Evolutionary conservation across 2,797 vertebrate species (phyloP).

Genomic region (Pelochelys cantorii): DNA sequence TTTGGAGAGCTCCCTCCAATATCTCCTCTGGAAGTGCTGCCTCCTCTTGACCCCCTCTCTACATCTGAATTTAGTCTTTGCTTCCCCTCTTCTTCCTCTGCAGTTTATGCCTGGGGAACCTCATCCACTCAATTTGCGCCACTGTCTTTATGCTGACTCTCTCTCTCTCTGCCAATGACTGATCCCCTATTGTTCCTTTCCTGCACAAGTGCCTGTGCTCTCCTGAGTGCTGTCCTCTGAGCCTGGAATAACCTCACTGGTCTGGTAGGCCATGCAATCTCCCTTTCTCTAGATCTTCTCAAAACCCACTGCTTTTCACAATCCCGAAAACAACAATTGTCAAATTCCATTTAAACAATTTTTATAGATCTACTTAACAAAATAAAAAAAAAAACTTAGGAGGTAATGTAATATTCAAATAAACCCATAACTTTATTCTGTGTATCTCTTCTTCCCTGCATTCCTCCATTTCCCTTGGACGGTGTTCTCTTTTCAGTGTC

Average conservation of each 20-base stretch:
- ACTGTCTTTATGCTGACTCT: neutral
- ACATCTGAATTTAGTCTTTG: neutral
- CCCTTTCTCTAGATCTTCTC: neutral
- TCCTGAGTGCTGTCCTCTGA: neutral
- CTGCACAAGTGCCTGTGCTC: neutral
- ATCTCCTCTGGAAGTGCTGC: neutral
- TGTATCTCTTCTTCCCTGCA: neutral
- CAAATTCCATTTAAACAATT: neutral
- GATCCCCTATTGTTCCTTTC: neutral
- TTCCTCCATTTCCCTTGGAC: neutral
- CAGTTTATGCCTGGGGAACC: neutral
- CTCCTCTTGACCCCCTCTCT: neutral
- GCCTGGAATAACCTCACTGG: neutral
- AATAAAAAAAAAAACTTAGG: neutral
- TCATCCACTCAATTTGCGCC: neutral
- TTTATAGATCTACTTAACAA: neutral
- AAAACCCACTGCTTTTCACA: neutral
- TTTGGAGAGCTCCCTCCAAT: neutral
- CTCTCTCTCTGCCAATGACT: neutral
- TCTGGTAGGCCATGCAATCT: neutral
- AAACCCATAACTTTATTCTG: neutral
- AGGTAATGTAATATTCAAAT: neutral
- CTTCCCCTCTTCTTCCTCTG: neutral
- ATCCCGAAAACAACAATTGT: neutral
- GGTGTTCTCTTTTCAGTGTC: neutral